Conservation (phyloP, 1,140 invertebrate genomes). For the Euura saliciscinereae region DNA sequence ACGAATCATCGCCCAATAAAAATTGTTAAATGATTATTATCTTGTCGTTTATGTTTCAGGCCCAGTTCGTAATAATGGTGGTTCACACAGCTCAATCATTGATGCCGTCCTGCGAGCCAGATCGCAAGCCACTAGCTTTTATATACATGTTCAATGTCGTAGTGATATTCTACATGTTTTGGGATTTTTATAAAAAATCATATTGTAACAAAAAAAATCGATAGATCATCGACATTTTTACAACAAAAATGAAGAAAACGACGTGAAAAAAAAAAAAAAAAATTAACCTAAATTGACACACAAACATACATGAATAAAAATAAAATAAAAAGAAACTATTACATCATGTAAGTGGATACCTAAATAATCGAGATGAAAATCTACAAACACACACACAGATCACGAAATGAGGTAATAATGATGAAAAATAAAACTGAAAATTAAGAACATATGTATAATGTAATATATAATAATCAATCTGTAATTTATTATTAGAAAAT, state of each 20-base stretch:
- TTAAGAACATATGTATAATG: no score
- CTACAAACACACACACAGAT: no score
- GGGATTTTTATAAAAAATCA: slow-evolving; percentile 68
- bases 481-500: no score
- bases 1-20: background rate
- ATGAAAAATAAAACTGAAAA: no score
- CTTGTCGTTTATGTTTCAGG: slow-evolving; percentile 54
- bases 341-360: no score
- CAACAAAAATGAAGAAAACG: no score
- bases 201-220: slow-evolving; percentile 53
- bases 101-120: slow-evolving; percentile 62
- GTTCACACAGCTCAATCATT: slow-evolving; percentile 62
- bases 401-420: no score
- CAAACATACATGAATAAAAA: no score
- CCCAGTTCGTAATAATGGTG: slow-evolving; percentile 70
- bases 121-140: slow-evolving; percentile 53
- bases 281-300: background rate
- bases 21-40: slow-evolving; percentile 12
- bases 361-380: no score
- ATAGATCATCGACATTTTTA: background rate
- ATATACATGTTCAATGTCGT: slow-evolving; percentile 67
- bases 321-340: no score
- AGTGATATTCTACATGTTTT: slow-evolving; percentile 74
- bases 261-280: background rate
- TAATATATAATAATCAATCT: no score